phyloP scores from a whole-genome alignment of 2,888 invertebrate genomes.

The Ashinkailepas kermadecensis region DNA sequence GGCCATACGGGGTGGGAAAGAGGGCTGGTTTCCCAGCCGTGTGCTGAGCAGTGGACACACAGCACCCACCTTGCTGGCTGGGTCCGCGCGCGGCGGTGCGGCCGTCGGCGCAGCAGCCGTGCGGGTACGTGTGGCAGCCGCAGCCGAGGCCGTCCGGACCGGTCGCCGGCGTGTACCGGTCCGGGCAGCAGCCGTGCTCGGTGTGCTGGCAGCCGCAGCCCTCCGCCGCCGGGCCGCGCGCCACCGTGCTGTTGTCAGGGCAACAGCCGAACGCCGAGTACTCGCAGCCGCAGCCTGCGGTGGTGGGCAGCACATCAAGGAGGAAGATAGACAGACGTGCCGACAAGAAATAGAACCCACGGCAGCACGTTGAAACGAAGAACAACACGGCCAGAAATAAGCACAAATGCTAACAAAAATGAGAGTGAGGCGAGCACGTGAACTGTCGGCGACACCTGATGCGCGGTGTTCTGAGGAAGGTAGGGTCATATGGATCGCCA shows the following conservation, averaged over 20 bases:
- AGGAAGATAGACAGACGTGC: no score
- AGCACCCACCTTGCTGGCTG: conserved; percentile 28
- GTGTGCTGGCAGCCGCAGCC: conserved; percentile 39
- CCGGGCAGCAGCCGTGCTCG: conserved; percentile 32
- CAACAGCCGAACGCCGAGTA: conserved; percentile 57
- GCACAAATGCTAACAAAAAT: no score
- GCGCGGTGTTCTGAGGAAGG: no score
- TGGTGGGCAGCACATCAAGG: no score
- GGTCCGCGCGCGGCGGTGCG: conserved; percentile 36
- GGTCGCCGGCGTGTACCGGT: conserved; percentile 32
- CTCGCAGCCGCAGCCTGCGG: conserved; percentile 62
- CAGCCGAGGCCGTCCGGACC: conserved; percentile 57
- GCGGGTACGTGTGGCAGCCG: conserved; percentile 72
- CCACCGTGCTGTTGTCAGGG: conserved; percentile 58
- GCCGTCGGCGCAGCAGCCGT: conserved; percentile 85
- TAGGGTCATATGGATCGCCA: no score
- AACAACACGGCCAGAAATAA: no score
- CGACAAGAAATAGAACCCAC: no score
- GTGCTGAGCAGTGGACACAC: neutral
- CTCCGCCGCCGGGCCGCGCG: conserved; percentile 55
- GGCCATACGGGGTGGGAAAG: no score
- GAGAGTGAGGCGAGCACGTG: no score
- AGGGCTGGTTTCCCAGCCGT: no score
- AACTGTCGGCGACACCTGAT: no score
- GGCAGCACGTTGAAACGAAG: no score